Evolutionary conservation across 92 coral and sea anemone genomes (phyloP).

Genomic region (Isaurus tuberculatus): DNA sequence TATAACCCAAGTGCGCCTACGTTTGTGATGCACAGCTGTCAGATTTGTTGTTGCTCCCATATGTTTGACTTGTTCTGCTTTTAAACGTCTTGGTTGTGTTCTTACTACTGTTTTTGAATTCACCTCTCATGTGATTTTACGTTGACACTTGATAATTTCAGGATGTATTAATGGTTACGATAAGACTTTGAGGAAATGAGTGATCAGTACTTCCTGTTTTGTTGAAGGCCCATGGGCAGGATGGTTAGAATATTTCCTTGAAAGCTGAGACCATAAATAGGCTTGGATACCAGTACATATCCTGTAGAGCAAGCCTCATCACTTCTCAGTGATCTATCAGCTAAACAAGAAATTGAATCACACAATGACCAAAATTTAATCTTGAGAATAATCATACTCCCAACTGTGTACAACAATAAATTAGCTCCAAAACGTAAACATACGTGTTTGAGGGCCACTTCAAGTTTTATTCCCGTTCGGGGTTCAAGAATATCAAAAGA

Average conservation of each 20-base stretch:
- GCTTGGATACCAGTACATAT: not conserved
- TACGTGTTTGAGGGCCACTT: no score
- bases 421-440: no score
- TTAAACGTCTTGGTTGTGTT: not conserved
- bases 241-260: slow-evolving; percentile 22
- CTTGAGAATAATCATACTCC: not conserved
- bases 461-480: not conserved
- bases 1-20: slow-evolving; percentile 21
- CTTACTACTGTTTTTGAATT: not conserved
- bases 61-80: no score
- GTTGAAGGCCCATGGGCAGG: slow-evolving; percentile 5
- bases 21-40: slow-evolving; percentile 13
- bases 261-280: slow-evolving; percentile 27
- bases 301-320: not conserved
- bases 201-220: slow-evolving; percentile 31
- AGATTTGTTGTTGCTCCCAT: not conserved
- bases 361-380: not conserved
- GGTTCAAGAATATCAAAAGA: not conserved
- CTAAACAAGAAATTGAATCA: not conserved
- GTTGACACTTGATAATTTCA: not conserved
- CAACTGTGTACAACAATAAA: no score
- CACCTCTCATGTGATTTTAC: not conserved
- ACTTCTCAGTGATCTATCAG: not conserved
- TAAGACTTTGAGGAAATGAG: not conserved
- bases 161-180: not conserved